A percentile compares a stretch with the other conserved stretches of the same genome.
Evolutionary conservation across 30 jellyfish, hydroid and myxozoan genomes (phyloP).

Genomic region (Calvadosia cruxmelitensis): DNA sequence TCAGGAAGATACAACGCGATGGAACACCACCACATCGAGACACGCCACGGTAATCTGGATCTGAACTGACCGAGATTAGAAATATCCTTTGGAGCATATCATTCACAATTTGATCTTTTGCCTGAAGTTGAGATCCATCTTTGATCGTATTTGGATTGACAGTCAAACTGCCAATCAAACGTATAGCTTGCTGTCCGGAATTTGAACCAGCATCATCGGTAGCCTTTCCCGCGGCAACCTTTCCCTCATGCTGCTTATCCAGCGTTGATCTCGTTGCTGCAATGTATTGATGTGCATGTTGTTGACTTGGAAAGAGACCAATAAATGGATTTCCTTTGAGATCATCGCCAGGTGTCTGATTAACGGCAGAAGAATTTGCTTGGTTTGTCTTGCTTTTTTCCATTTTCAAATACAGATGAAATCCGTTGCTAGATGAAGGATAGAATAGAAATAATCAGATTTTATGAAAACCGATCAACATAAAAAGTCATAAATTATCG

Average conservation of each 20-base stretch:
- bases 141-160: not conserved
- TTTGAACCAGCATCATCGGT: not conserved
- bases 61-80: conserved; percentile 55
- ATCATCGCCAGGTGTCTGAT: conserved; percentile 29
- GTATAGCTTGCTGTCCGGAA: not conserved
- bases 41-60: conserved; percentile 8
- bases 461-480: too few species aligned
- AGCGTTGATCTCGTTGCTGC: conserved; percentile 32
- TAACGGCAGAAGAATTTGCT: too few species aligned
- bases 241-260: not conserved
- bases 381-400: too few species aligned
- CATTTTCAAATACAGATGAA: too few species aligned
- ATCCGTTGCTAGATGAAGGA: too few species aligned
- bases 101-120: conserved; percentile 35
- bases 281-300: conserved; percentile 76
- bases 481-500: too few species aligned
- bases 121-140: conserved; percentile 13
- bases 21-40: conserved; percentile 25
- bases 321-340: conserved; percentile 71
- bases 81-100: conserved; percentile 66
- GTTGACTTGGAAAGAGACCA: conserved; percentile 71
- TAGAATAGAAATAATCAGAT: too few species aligned
- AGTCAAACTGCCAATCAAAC: too few species aligned
- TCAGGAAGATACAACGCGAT: conserved; percentile 34
- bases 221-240: not conserved